Base-by-base conservation (phyloP, 1,140 invertebrate genomes). In the Cydia fagiglandana region DNA sequence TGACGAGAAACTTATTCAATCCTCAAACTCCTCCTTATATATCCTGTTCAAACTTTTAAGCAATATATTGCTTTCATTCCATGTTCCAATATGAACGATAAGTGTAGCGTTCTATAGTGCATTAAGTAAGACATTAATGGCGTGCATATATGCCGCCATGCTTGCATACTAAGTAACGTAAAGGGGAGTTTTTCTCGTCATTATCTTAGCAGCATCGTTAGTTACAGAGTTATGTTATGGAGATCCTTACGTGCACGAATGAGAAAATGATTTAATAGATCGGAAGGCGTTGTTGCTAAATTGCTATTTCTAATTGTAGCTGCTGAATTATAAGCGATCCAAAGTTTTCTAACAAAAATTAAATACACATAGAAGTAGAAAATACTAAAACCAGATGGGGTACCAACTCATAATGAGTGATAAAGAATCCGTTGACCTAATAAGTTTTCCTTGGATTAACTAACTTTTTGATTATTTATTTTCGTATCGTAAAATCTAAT, bases 141-240 rank as follows among this genome's bases (percentile, higher is more conserved):
- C 56, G 56, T 61, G 56, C 56, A 24, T 61, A 61, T 61, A 53
- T n/a, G 20, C 56, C 56, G 20, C 56, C 56, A 24, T 24, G 20
- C 56, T 61, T 24, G 56, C 56, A 61, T 61, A 61, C 20, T 61
- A 61, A 61, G 56, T 24, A 61, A 61, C 20, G 20, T 24, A 20
- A 12, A 61, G 56, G 17, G 56, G 56, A 24, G 17, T 61, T 61
- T 61, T 61, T 61, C 56, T 24, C 50, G 56, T 61, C 56, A 61
- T 61, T 61, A 61, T 61, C 56, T 20, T 61, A 61, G 17, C 56
- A 20, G 9, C 56, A 24, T 61, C 17, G 20, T 61, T 61, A 61
- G 56, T 61, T 20, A 17, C 53, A 20, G 17, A 24, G 17, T 20
- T 61, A 61, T 61, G 56, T 24, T 61, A 61, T 17, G 17, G 17